These are phyloP conservation scores for Melozone crissalis DNA, from an alignment of 2,113 vertebrate genomes.

Conservation along the genomic window DNA sequence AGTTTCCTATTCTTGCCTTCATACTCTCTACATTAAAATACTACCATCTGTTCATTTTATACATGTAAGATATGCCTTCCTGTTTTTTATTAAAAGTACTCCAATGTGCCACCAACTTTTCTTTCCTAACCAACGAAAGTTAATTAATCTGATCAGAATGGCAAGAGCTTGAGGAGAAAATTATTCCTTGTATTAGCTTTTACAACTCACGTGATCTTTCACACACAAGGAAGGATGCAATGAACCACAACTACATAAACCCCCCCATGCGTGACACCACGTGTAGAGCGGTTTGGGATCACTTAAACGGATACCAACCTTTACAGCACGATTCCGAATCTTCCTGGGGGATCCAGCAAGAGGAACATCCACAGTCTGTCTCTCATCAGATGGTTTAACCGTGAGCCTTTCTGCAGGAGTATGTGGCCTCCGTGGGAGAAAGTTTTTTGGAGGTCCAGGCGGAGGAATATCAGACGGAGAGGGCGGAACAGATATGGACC, in stretches of 20 bases:
- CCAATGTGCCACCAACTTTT: neutral
- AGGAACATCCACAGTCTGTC: slow-evolving; percentile 76
- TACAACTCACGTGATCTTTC: neutral
- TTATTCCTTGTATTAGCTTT: neutral
- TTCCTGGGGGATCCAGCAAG: slow-evolving; percentile 86
- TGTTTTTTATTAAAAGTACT: neutral
- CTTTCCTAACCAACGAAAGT: neutral
- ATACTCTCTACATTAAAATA: neutral
- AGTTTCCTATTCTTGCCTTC: neutral
- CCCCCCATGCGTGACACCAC: rapidly evolving
- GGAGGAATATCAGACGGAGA: slow-evolving; percentile 93
- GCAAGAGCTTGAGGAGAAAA: neutral
- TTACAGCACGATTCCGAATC: slow-evolving; percentile 76
- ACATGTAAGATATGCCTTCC: neutral
- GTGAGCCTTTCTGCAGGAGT: slow-evolving; percentile 92
- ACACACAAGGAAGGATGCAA: neutral
- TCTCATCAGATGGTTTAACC: slow-evolving; percentile 85
- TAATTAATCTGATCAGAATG: neutral
- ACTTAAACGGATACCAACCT: slow-evolving; percentile 75
- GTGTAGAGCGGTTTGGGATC: neutral
- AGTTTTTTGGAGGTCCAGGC: slow-evolving; percentile 79
- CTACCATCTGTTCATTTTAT: neutral
- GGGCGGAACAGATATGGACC: slow-evolving; percentile 93
- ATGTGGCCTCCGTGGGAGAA: slow-evolving; percentile 87
- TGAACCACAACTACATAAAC: neutral